phyloP scores from a whole-genome alignment of 2,888 invertebrate species.

The Listrodromus nycthemerus region DNA sequence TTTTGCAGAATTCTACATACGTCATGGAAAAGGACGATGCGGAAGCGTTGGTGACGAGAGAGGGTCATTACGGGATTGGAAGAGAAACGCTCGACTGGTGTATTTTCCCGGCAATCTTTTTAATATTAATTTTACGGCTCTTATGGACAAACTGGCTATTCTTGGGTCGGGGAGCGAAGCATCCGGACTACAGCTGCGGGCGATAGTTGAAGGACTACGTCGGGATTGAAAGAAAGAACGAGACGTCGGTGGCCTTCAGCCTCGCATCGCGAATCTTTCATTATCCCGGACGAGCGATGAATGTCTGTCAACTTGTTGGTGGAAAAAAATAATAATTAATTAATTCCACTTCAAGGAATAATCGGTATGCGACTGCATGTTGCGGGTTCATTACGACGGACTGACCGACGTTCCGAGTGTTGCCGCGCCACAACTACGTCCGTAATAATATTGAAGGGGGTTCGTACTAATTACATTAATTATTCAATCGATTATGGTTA shows the following conservation, averaged over 20 bases:
- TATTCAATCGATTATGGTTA: too few relatives aligned
- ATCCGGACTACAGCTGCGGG: constrained; percentile 43
- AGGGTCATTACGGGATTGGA: constrained; percentile 1
- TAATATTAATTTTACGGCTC: not conserved
- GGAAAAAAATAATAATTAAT: not conserved
- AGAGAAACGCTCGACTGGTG: not conserved
- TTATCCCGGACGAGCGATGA: constrained; percentile 36
- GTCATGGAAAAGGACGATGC: constrained; percentile 1
- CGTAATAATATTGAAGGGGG: not conserved
- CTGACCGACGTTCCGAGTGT: not conserved
- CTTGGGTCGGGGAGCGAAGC: constrained; percentile 23
- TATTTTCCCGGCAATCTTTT: not conserved
- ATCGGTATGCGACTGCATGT: not conserved
- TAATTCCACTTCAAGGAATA: constrained; percentile 7
- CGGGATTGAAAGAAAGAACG: constrained; percentile 10
- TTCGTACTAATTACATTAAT: too few relatives aligned
- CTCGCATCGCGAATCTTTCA: constrained; percentile 29
- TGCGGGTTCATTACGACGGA: not conserved
- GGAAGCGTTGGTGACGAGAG: constrained; percentile 33
- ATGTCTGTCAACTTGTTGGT: not conserved
- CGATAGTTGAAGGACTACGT: constrained; percentile 45
- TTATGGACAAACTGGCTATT: constrained; percentile 25
- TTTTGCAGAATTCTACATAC: constrained; percentile 3
- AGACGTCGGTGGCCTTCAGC: constrained; percentile 32
- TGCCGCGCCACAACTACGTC: not conserved